Evolutionary conservation across 1,140 invertebrate species (phyloP), one percentile per base, ranked within the genome.

Genomic region (Conus ventricosus): DNA sequence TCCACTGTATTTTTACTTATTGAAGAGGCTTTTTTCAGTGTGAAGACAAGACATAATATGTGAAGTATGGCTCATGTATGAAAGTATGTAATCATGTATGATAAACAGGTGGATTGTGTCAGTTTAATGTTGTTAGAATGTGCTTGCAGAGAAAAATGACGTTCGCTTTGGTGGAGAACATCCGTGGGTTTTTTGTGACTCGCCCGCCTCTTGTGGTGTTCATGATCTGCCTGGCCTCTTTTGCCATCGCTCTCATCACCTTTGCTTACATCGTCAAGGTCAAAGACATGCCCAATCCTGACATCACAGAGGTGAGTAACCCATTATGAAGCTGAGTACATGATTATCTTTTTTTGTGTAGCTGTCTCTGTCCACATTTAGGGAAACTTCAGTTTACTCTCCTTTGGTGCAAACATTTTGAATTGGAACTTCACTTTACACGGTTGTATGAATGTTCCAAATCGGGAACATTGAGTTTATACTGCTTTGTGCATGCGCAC

Each of bases 181-280:
- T 95, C 60, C 92, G 93, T 54, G 94, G 94, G 4, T 95, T 95
- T 91, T 92, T 93, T 25, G 89, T 90, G 20, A 92, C 90, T 84
- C 92, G 94, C 23, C 95, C 95, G 4, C 95, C 95, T 25, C 88
- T 95, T 51, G 91, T 95, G 39, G 89, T 95, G 17, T 95, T 95
- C 88, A 95, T 95, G 90, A 87, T 95, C 11, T 95, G 95, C 88
- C 93, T 95, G 0, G 93, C 93, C 27, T 90, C 93, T 51, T 95
- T 95, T 92, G 95, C 94, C 53, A 90, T 95, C 54, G 93, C 93
- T 54, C 92, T 95, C 51, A 89, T 95, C 15, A 93, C 94, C 13
- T 91, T 95, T 81, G 94, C 95, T 17, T 94, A 95, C 89, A 92
- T 94, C 85, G 91, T 95, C 53, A 94, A 95, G 87, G 92, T 92